A percentile compares a stretch with the other conserved stretches of the same genome.
These are phyloP conservation scores for Pogona vitticeps DNA, from an alignment of 2,113 vertebrate species.

Conservation along the genomic window DNA sequence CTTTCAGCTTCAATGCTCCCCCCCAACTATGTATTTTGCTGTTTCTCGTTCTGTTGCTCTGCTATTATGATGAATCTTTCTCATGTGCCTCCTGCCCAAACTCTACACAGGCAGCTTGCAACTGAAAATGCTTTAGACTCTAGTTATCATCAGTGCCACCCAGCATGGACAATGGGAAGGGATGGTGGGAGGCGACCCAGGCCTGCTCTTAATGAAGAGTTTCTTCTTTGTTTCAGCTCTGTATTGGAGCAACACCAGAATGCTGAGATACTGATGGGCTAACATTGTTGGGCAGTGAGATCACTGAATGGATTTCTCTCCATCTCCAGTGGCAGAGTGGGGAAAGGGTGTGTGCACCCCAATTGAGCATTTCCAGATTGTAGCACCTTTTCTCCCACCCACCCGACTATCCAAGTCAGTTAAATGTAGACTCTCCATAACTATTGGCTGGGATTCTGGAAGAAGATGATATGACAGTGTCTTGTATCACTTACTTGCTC, in stretches of 20 bases:
- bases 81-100: not conserved
- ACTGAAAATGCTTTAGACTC: too few species aligned
- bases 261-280: not conserved
- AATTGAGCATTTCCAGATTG: not conserved
- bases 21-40: not conserved
- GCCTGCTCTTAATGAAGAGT: too few species aligned
- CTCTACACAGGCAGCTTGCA: not conserved
- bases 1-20: not conserved
- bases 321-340: too few species aligned
- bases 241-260: not conserved
- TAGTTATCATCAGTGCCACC: too few species aligned
- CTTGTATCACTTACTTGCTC: too few species aligned
- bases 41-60: not conserved
- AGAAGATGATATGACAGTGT: not conserved
- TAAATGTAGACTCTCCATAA: not conserved
- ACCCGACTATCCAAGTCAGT: not conserved
- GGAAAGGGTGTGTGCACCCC: too few species aligned
- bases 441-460: not conserved
- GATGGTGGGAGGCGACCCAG: too few species aligned
- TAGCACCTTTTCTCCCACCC: not conserved
- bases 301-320: not conserved
- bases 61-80: not conserved
- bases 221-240: not conserved
- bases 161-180: too few species aligned
- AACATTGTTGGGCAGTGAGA: not conserved